Conservation (phyloP, 2,888 invertebrate species). For the Drosophila mettleri region DNA sequence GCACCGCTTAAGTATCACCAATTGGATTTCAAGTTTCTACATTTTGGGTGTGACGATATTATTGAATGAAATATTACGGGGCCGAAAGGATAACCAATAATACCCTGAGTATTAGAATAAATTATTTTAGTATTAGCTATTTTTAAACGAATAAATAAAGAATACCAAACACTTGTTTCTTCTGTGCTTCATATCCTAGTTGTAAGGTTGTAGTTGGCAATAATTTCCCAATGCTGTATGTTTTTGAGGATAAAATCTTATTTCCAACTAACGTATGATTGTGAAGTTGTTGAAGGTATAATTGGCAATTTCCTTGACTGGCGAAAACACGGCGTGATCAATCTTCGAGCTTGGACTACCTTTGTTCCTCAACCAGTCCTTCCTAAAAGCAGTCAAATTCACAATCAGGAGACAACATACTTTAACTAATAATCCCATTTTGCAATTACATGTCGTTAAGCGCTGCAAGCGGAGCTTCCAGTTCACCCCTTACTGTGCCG, state of each 20-base stretch:
- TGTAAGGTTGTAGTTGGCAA: neutral
- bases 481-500: slow-evolving; percentile 88
- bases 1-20: neutral
- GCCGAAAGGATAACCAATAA: neutral
- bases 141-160: slow-evolving; percentile 6
- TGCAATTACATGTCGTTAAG: slow-evolving; percentile 86
- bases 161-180: neutral
- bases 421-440: slow-evolving; percentile 5
- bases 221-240: neutral
- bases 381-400: slow-evolving; percentile 65
- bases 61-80: neutral
- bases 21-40: neutral
- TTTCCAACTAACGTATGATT: slow-evolving; percentile 82
- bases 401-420: slow-evolving; percentile 3
- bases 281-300: slow-evolving; percentile 86
- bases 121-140: neutral
- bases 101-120: neutral
- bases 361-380: slow-evolving; percentile 86
- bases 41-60: neutral
- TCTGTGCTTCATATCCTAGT: neutral
- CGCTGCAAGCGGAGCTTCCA: slow-evolving; percentile 87
- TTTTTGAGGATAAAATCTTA: no score
- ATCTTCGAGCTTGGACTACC: slow-evolving; percentile 92
- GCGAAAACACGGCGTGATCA: slow-evolving; percentile 89
- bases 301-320: slow-evolving; percentile 87